A percentile compares a stretch with the other conserved stretches of the same genome.
These are phyloP conservation scores for Alauda arvensis DNA, from an alignment of 2,797 vertebrate species.

Conservation along the genomic window DNA sequence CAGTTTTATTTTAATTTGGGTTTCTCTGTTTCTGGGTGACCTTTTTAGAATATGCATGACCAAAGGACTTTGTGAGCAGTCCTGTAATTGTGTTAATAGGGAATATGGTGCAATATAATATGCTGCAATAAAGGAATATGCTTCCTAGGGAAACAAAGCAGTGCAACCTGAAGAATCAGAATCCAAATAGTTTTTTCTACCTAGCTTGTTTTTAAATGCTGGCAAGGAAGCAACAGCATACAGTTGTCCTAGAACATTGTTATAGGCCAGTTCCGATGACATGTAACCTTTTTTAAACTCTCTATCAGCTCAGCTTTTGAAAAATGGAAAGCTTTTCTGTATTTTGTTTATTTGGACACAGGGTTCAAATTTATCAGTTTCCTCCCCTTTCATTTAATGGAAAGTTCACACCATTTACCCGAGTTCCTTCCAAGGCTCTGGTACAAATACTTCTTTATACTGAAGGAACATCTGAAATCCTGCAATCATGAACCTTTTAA, in stretches of 20 bases:
- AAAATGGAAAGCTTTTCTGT: not conserved
- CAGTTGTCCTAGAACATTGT: not conserved
- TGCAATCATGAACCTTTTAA: not conserved
- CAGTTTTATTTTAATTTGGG: not conserved
- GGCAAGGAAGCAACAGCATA: not conserved
- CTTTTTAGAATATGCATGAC: not conserved
- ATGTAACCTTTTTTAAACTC: not conserved
- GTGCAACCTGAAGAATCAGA: not conserved
- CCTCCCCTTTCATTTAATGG: constrained; percentile 10
- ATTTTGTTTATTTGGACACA: not conserved
- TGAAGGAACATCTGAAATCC: not conserved
- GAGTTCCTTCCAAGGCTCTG: not conserved
- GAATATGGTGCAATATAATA: not conserved
- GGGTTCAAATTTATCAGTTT: constrained; percentile 11
- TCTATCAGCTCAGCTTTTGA: not conserved
- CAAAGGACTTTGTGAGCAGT: not conserved
- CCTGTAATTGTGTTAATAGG: not conserved
- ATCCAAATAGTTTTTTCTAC: not conserved
- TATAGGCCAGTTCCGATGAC: not conserved
- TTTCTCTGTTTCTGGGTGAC: not conserved
- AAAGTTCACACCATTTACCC: not conserved
- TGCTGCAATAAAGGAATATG: not conserved
- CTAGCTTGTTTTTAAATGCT: not conserved
- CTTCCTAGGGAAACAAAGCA: not conserved
- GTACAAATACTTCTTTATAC: not conserved